Evolutionary conservation across 2,888 invertebrate species (phyloP), one percentile per base, ranked within the genome.

Genomic region (Tyria jacobaeae): DNA sequence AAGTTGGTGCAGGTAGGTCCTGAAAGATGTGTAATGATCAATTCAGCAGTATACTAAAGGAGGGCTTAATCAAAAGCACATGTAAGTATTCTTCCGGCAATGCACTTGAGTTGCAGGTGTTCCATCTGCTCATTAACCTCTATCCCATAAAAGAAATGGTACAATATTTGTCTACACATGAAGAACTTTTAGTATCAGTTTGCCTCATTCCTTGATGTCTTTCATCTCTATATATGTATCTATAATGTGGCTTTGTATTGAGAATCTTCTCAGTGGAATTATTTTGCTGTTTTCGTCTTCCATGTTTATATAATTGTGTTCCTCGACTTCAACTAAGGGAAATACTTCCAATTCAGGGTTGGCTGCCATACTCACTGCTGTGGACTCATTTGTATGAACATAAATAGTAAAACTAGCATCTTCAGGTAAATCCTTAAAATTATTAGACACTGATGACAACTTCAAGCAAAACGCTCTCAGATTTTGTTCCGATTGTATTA

Each of bases 381-480:
- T 92, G n/a, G 94, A 94, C 80, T 95, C 95, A 71, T 94, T 94
- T 17, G 95, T 95, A 68, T 95, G 91, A 54, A 96, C 83, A 64
- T 94, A 91, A 62, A 96, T 94, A n/a, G 90, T 89, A 81, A 96
- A 96, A 70, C 94, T 95, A 55, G 92, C 83, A 64, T 95, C 93
- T 54, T 94, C 90, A 7, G 95, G 94, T 52, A 95, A 75, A 59
- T 90, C 82, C 56, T 91, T 86, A 39, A 95, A 89, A 68, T 94
- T 94, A 37, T 87, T 80, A 60, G 88, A 86, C 27, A 92, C 80
- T 60, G 94, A 90, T 0, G 95, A 88, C 51, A 96, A 77, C 74
- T 94, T 95, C 34, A 96, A 84, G 66, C 95, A 95, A 80, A 96
- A 95, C 9, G 94, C 94, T 59, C 96, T 90, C 60, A 96, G 86